Evolutionary conservation across 2,113 vertebrate genomes (phyloP), one percentile per base, ranked within the genome.

Genomic region (Semnornis frantzii): DNA sequence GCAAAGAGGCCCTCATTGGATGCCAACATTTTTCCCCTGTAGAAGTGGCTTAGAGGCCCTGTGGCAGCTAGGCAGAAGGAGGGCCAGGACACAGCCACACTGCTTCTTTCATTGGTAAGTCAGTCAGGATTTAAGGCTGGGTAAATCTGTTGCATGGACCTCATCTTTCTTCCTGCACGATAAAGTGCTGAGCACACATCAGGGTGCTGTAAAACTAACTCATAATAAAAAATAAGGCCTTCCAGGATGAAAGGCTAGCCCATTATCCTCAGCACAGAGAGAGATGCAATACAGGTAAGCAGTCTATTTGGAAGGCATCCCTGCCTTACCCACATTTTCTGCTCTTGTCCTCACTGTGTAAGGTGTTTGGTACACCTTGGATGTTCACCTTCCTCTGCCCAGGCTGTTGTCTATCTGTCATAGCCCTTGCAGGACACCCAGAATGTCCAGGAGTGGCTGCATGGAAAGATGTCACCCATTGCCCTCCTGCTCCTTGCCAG

Each of bases 181-280:
- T 81, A 33, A 89, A 93, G 85, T n/a, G 58, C 87, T 83, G 82
- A 95, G 94, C 82, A 83, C 79, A 71, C 75, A 82, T 87, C 52
- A 57, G 95, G 85, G 96, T 73, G 71, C 87, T 85, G 72, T 87
- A 92, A 95, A 90, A 66, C 87, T 87, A 91, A 85, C 87, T 77
- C 52, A 15, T 74, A 80, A 81, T 81, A 76, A 82, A 87, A 89
- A 85, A 85, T 73, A 82, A 87, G 75, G 68, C 87, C 89, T 95
- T 87, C 62, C 75, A 92, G 44, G 68, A 84, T 44, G 71, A 85
- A 78, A 86, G 72, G 69, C 59, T 27, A 70, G 60, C 7, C 5
- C 1, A 0, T 52, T 82, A 54, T 52, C 34, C 57, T 64, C 57
- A 28, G 60, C 76, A 10, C 30, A 46, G 75, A 66, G 52, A 80